Percentiles rank a stretch among this genome's conserved stretches.
These are phyloP conservation scores for Patella pellucida DNA, from an alignment of 2,888 invertebrate genomes.

Conservation along the genomic window DNA sequence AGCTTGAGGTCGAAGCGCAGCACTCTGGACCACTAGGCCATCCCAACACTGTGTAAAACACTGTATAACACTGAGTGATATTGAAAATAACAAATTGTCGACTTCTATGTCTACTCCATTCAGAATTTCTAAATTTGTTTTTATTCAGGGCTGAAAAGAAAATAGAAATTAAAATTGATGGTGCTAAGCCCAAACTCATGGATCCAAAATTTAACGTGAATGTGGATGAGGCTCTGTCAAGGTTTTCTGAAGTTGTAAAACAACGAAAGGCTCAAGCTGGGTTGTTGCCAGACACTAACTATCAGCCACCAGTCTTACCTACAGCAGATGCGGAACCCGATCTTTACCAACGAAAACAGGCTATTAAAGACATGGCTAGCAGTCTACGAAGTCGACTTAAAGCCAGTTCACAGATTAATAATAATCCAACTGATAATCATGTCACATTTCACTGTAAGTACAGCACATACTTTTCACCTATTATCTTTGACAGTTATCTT, in stretches of 20 bases:
- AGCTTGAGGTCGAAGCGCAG: too few species aligned
- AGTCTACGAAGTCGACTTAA: conserved; percentile 56
- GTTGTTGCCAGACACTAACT: background rate
- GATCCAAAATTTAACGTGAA: conserved; percentile 39
- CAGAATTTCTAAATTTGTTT: background rate
- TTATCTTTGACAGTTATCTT: too few species aligned
- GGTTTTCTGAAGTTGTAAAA: conserved; percentile 50
- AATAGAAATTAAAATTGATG: background rate
- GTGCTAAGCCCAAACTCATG: conserved; percentile 12
- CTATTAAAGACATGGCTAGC: conserved; percentile 56
- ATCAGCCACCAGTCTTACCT: background rate
- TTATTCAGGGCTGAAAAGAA: conserved; percentile 6
- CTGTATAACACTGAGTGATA: too few species aligned
- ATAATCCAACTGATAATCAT: too few species aligned
- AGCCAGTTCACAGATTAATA: conserved; percentile 37
- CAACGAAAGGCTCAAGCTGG: conserved; percentile 14
- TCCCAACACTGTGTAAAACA: too few species aligned
- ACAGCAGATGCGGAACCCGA: conserved; percentile 26
- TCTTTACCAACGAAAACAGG: conserved; percentile 54
- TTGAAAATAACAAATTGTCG: too few species aligned
- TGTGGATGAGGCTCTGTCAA: conserved; percentile 47
- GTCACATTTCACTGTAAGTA: too few species aligned
- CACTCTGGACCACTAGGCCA: too few species aligned
- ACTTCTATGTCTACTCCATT: too few species aligned
- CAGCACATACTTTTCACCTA: too few species aligned